Evolutionary conservation across 2,797 vertebrate species (phyloP), one percentile per base, ranked within the genome.

Genomic region (Leptatherina wallacei): DNA sequence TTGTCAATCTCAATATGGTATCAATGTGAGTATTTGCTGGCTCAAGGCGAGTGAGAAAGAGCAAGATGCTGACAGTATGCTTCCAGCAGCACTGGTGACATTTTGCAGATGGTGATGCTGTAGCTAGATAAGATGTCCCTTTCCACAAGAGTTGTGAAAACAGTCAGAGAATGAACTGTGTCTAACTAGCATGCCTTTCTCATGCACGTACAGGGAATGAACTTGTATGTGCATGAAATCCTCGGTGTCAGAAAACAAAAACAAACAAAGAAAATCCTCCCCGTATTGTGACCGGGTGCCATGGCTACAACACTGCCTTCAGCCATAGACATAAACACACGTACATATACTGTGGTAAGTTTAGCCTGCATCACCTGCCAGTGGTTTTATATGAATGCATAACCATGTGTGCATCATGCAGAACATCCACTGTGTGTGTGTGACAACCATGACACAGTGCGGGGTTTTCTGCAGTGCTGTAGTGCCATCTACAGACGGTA

Each of bases 401-500:
- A 52, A 75, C 65, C 65, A 68, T 82, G 58, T 69, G 58, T 69
- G n/a, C 55, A 27, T 13, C 24, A 57, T 70, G 54, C 12, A 12
- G 57, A 40, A 8, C 60, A 58, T 57, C 29, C 29, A 35, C 3
- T 7, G 42, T 40, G 38, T 64, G 29, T 9, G 61, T 9, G 61
- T 36, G 27, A 29, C n/a, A n/a, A 40, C 22, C 49, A 54, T 32
- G 16, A 14, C 33, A 11, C 52, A 49, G 44, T 1, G 0, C 27
- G 0, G 54, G 27, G 59, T 36, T 84, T 72, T 87, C 71, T 87
- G 78, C 74, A 86, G 90, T 89, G 84, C 88, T 89, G 71, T 82
- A 93, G 86, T 92, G 92, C 92, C 92, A 92, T 82, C 92, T 91
- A 92, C 84, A 91, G 92, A 7, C 18, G 0, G 47, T 69, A 85